These are phyloP conservation scores for Cinara cedri DNA, from an alignment of 2,888 invertebrate species.

Conservation along the genomic window DNA sequence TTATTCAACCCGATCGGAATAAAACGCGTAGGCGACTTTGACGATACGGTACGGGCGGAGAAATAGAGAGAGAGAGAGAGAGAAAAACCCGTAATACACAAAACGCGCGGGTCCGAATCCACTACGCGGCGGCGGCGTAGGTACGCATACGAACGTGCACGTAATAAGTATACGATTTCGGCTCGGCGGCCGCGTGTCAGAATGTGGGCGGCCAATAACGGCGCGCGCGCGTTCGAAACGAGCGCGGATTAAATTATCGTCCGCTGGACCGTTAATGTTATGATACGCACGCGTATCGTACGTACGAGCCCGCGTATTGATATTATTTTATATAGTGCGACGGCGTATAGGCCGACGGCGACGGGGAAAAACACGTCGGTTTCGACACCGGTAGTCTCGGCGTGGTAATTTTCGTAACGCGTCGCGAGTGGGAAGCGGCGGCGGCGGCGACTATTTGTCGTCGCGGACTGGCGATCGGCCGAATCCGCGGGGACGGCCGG, in stretches of 20 bases:
- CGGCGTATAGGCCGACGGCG: slow-evolving; percentile 41
- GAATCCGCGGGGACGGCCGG: slow-evolving; percentile 19
- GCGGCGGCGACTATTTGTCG: too few relatives aligned
- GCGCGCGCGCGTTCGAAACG: slow-evolving; percentile 20
- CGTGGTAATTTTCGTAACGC: slow-evolving; percentile 1
- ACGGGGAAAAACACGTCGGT: slow-evolving; percentile 44
- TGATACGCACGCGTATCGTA: neutral
- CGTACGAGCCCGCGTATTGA: too few relatives aligned
- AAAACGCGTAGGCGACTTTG: slow-evolving; percentile 32
- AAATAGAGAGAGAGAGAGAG: too few relatives aligned
- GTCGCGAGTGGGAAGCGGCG: slow-evolving; percentile 29
- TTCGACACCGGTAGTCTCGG: slow-evolving; percentile 37
- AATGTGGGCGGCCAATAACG: slow-evolving; percentile 37
- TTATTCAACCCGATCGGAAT: slow-evolving; percentile 23
- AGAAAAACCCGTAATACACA: neutral
- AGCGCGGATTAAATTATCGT: slow-evolving; percentile 45
- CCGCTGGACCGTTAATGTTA: neutral
- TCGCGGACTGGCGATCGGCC: slow-evolving; percentile 26
- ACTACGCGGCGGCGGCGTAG: neutral
- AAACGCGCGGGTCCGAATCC: neutral
- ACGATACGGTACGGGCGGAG: too few relatives aligned
- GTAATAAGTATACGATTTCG: slow-evolving; percentile 38
- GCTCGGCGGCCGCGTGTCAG: slow-evolving; percentile 16
- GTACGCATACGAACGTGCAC: too few relatives aligned
- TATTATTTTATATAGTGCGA: too few relatives aligned